Conservation (phyloP, 2,888 invertebrate species). For the Neoascia interrupta region DNA sequence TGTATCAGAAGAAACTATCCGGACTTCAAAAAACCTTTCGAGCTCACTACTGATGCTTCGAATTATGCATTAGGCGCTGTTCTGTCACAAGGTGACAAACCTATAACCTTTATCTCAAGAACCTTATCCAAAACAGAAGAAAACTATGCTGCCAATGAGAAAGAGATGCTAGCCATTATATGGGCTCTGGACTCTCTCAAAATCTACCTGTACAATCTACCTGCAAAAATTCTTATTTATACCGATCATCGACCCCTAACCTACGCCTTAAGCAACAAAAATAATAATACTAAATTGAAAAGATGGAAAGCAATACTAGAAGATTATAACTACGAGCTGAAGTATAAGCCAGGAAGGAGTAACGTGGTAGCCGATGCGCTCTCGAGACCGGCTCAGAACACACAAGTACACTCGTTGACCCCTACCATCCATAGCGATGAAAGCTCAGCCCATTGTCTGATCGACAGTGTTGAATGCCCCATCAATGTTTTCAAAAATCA, state of each 20-base stretch:
- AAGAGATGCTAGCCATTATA: slow-evolving; percentile 15
- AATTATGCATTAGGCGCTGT: slow-evolving; percentile 52
- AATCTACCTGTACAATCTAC: slow-evolving; percentile 38
- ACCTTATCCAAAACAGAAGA: slow-evolving; percentile 25
- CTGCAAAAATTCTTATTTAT: slow-evolving; percentile 29
- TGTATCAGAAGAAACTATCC: too few relatives aligned
- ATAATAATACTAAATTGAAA: slow-evolving; percentile 27
- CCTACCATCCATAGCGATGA: slow-evolving; percentile 16
- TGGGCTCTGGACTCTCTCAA: slow-evolving; percentile 22
- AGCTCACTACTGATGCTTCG: slow-evolving; percentile 32
- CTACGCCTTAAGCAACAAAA: slow-evolving; percentile 25
- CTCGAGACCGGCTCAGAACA: not conserved
- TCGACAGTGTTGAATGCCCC: slow-evolving; percentile 11
- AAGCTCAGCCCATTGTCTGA: slow-evolving; percentile 21
- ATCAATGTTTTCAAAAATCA: slow-evolving; percentile 33
- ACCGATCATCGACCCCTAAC: slow-evolving; percentile 49
- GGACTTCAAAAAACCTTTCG: slow-evolving; percentile 71
- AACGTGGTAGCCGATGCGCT: slow-evolving; percentile 38
- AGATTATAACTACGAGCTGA: slow-evolving; percentile 42
- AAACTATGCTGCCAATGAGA: slow-evolving; percentile 14
- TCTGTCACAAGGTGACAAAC: slow-evolving; percentile 1
- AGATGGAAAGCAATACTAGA: slow-evolving; percentile 41
- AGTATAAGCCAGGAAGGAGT: slow-evolving; percentile 35
- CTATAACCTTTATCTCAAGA: slow-evolving; percentile 34
- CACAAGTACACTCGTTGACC: slow-evolving; percentile 14